Conservation (phyloP, 2,113 vertebrate species). For the Columba livia region DNA sequence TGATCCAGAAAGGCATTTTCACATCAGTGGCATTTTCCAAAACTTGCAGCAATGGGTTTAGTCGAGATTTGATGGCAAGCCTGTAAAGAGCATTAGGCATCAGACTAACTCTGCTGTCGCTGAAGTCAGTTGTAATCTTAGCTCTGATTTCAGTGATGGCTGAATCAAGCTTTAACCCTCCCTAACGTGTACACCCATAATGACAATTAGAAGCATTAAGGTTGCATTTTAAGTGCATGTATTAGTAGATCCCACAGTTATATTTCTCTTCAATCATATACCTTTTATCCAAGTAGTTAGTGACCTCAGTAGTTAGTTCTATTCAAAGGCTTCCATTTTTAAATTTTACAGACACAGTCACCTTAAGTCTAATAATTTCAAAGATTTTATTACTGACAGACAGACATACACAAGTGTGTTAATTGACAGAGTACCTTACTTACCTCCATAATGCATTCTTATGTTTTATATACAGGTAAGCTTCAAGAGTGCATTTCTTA, state of each 20-base stretch:
- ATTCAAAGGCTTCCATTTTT: background rate
- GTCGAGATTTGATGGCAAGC: background rate
- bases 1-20: background rate
- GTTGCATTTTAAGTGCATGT: background rate
- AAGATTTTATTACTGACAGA: slow-evolving; percentile 14
- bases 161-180: background rate
- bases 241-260: background rate
- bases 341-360: background rate
- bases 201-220: background rate
- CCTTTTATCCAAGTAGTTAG: background rate
- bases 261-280: background rate
- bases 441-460: slow-evolving; percentile 39
- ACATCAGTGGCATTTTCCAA: background rate
- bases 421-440: slow-evolving; percentile 66
- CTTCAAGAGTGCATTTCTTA: slow-evolving; percentile 63
- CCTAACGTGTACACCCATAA: background rate
- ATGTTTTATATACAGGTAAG: slow-evolving; percentile 50
- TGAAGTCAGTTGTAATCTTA: background rate
- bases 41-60: background rate
- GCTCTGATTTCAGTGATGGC: background rate
- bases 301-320: slow-evolving; percentile 8
- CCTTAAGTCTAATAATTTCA: slow-evolving; percentile 37
- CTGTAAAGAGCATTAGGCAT: background rate
- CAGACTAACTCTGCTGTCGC: background rate
- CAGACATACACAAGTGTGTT: slow-evolving; percentile 28